These are phyloP conservation scores for Artibeus lituratus DNA, from an alignment of 2,797 vertebrate genomes.

Conservation along the genomic window DNA sequence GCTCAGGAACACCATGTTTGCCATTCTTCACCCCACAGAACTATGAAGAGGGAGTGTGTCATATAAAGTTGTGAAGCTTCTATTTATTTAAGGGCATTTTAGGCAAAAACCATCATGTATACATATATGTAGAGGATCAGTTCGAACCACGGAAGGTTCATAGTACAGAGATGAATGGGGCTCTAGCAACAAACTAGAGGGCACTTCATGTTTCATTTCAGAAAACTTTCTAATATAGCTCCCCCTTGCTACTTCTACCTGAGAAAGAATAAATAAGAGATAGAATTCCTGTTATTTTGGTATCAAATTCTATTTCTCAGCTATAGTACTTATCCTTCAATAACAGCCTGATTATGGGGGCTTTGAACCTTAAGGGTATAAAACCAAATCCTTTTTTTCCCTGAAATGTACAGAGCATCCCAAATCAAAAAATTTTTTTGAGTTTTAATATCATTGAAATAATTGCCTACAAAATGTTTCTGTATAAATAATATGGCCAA, in stretches of 20 bases:
- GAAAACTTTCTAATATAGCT: not conserved
- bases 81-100: not conserved
- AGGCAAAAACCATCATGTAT: not conserved
- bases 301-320: not conserved
- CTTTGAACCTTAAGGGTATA: not conserved
- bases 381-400: constrained; percentile 14
- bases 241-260: not conserved
- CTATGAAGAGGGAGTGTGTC: not conserved
- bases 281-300: constrained; percentile 9
- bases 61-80: not conserved
- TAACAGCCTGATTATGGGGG: not conserved
- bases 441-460: not conserved
- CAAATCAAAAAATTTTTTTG: not conserved
- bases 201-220: not conserved
- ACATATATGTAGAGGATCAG: not conserved
- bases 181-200: not conserved
- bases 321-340: constrained; percentile 5
- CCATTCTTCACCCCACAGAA: not conserved
- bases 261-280: not conserved
- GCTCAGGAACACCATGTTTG: not conserved
- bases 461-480: not conserved
- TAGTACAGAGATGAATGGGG: not conserved
- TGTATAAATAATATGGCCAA: not conserved
- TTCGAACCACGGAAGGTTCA: not conserved
- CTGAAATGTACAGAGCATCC: not conserved